Evolutionary conservation across 2,113 vertebrate genomes (phyloP).

Genomic region (Nycticryphes semicollaris): DNA sequence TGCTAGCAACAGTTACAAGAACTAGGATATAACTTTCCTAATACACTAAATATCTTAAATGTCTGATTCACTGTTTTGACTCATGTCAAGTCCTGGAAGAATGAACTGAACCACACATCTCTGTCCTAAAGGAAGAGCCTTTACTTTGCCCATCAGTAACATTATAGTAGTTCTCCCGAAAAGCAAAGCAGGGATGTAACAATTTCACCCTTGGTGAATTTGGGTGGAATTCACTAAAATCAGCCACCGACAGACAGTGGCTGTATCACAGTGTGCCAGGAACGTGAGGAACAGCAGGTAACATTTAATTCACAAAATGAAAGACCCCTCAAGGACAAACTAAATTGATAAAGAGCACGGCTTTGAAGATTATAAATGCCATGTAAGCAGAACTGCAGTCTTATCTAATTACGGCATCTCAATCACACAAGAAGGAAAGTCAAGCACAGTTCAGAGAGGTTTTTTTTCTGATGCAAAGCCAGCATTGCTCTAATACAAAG

Average conservation of each 20-base stretch:
- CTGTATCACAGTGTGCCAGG: fast-evolving
- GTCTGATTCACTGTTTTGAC: not conserved
- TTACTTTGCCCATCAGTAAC: not conserved
- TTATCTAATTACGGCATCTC: not conserved
- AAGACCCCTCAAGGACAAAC: not conserved
- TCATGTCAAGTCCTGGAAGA: not conserved
- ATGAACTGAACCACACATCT: not conserved
- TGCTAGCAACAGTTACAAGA: not conserved
- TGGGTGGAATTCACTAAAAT: not conserved
- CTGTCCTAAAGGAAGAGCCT: not conserved
- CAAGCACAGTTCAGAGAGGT: not conserved
- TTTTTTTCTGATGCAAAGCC: not conserved
- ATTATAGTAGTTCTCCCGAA: not conserved
- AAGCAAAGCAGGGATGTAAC: not conserved
- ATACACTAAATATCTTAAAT: not conserved
- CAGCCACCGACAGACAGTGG: fast-evolving
- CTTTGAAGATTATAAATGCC: not conserved
- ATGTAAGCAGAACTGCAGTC: not conserved
- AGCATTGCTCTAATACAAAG: not conserved
- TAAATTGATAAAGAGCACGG: not conserved
- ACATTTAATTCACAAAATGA: not conserved
- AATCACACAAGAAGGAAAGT: not conserved
- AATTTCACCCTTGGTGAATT: not conserved
- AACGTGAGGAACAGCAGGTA: not conserved
- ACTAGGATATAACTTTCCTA: not conserved